Conservation (phyloP, 2,113 vertebrate species). For the Pedionomus torquatus region DNA sequence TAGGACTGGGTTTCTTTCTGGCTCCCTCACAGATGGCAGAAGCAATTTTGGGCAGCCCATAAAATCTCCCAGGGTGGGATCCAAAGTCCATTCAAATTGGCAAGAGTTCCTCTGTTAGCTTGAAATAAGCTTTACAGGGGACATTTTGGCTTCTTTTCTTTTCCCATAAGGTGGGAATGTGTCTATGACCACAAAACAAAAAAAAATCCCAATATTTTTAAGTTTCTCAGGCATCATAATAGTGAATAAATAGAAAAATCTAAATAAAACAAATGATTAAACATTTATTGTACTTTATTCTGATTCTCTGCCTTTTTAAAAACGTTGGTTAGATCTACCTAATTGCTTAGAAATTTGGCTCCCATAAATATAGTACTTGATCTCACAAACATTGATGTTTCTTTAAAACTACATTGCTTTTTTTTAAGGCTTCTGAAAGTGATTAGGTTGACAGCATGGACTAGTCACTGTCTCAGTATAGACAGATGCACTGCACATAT, state of each 20-base stretch:
- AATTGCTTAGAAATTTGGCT: neutral
- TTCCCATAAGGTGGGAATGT: neutral
- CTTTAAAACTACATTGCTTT: neutral
- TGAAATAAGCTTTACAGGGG: neutral
- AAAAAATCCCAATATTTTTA: neutral
- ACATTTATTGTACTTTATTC: neutral
- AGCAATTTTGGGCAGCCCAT: neutral
- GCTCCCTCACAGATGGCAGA: fast-evolving
- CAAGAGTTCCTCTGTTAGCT: neutral
- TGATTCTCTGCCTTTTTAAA: neutral
- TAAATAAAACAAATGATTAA: neutral
- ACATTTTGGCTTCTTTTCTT: neutral
- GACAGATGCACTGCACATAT: neutral
- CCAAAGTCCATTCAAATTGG: neutral
- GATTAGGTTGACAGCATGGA: neutral
- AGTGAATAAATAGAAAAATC: neutral
- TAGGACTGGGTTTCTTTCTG: neutral
- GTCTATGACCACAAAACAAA: neutral
- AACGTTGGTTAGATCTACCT: neutral
- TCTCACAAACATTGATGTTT: neutral
- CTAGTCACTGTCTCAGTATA: neutral
- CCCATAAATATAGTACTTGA: neutral
- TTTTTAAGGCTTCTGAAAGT: neutral
- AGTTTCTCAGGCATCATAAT: neutral
- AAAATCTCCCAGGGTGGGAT: neutral